phyloP scores from a whole-genome alignment of 2,113 vertebrate species.

The Laticauda laticaudata region DNA sequence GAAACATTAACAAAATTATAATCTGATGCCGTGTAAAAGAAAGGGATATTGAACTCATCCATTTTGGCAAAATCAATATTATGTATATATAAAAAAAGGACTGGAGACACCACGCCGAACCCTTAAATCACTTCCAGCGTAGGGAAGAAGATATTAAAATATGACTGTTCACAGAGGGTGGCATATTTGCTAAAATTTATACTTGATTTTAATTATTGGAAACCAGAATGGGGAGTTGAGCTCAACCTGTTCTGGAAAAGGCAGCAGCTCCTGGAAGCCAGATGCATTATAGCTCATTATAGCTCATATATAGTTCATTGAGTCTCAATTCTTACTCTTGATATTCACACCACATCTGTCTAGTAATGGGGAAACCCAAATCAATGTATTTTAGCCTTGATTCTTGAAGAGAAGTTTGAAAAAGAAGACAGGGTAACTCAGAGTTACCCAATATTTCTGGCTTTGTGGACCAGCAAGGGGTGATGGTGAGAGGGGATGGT shows the following conservation, averaged over 20 bases:
- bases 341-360: not conserved
- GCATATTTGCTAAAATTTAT: conserved; percentile 18
- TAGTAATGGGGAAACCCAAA: not conserved
- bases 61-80: conserved; percentile 30
- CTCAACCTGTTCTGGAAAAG: not conserved
- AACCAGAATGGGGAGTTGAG: not conserved
- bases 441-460: too few relatives aligned
- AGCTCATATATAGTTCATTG: not conserved
- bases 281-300: not conserved
- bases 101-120: conserved; percentile 28
- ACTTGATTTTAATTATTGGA: not conserved
- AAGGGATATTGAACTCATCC: conserved; percentile 51
- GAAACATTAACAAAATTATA: conserved; percentile 51
- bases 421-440: not conserved
- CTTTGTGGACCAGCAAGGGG: too few relatives aligned
- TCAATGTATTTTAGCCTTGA: not conserved
- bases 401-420: not conserved
- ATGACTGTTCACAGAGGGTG: not conserved
- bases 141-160: conserved; percentile 34
- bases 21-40: conserved; percentile 33
- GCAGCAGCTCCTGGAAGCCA: not conserved
- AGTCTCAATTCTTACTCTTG: not conserved
- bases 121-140: conserved; percentile 25
- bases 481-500: too few relatives aligned
- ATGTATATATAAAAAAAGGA: conserved; percentile 34